Conservation (phyloP, 2,888 invertebrate species). For the Aricia artaxerxes region DNA sequence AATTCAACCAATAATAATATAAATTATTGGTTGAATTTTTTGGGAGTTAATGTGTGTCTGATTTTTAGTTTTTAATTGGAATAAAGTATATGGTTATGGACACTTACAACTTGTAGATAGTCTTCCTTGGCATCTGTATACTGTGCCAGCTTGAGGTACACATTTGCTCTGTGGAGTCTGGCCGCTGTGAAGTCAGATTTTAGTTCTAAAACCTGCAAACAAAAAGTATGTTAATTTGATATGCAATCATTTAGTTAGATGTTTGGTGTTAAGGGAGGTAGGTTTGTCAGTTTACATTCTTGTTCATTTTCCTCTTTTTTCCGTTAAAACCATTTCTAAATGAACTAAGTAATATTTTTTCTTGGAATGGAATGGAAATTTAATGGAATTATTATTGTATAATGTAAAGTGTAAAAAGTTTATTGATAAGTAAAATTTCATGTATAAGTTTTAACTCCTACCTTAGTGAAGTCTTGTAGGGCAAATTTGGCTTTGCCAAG, state of each 20-base stretch:
- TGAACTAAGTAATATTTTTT: not conserved
- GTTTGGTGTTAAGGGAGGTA: not conserved
- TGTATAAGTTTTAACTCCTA: conserved; percentile 41
- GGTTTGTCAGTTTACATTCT: not conserved
- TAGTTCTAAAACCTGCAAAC: conserved; percentile 87
- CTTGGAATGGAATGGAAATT: no score
- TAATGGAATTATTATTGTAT: not conserved
- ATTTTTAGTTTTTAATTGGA: no score
- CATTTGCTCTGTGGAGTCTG: conserved; percentile 89
- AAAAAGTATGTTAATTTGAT: not conserved
- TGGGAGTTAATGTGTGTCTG: no score
- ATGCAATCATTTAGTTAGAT: not conserved
- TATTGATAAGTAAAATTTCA: not conserved
- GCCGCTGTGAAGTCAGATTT: conserved; percentile 97
- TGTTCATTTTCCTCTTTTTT: not conserved
- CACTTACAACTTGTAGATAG: conserved; percentile 91
- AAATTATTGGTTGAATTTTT: no score
- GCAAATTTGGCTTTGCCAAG: conserved; percentile 97
- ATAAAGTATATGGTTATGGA: no score
- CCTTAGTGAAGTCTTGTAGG: conserved; percentile 93
- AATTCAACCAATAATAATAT: no score
- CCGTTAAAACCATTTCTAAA: not conserved
- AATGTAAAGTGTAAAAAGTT: not conserved
- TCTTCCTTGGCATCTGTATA: conserved; percentile 91
- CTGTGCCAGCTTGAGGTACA: conserved; percentile 94